These are phyloP conservation scores for Megastigmus dorsalis DNA, from an alignment of 2,888 invertebrate genomes.

Conservation along the genomic window DNA sequence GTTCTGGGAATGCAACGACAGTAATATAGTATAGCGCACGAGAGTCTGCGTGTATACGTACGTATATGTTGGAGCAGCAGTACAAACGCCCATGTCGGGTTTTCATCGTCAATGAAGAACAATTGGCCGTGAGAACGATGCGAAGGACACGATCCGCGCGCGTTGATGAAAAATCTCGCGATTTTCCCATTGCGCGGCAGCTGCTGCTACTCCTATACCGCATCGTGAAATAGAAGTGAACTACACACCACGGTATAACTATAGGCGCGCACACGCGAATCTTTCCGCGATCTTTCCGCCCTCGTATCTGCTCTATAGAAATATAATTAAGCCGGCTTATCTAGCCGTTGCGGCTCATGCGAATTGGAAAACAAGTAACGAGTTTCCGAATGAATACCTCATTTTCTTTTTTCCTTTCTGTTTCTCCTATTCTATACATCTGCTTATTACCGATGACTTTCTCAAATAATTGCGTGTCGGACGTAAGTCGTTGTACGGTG, in stretches of 20 bases:
- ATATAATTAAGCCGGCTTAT: neutral
- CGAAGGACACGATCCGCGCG: conserved; percentile 52
- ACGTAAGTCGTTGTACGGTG: no score
- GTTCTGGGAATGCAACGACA: conserved; percentile 33
- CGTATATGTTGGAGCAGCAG: neutral
- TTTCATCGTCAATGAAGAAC: conserved; percentile 53
- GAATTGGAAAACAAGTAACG: conserved; percentile 6
- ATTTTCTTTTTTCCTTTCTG: no score
- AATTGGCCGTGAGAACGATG: conserved; percentile 55
- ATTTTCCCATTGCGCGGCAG: conserved; percentile 37
- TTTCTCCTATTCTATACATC: no score
- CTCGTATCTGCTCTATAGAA: neutral
- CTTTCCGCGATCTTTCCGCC: conserved; percentile 20
- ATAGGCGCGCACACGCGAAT: neutral
- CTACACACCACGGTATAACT: no score
- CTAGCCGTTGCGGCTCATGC: neutral
- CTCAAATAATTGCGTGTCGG: neutral
- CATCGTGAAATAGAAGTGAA: no score
- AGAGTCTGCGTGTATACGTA: neutral
- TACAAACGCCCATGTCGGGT: conserved; percentile 17
- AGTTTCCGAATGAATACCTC: neutral
- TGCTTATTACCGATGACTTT: neutral
- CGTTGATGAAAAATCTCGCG: conserved; percentile 46
- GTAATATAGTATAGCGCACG: no score
- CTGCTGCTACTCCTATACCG: no score